A percentile compares a stretch with the other conserved stretches of the same genome.
Conservation (phyloP, 2,888 invertebrate species). For the Acrobasis suavella region DNA sequence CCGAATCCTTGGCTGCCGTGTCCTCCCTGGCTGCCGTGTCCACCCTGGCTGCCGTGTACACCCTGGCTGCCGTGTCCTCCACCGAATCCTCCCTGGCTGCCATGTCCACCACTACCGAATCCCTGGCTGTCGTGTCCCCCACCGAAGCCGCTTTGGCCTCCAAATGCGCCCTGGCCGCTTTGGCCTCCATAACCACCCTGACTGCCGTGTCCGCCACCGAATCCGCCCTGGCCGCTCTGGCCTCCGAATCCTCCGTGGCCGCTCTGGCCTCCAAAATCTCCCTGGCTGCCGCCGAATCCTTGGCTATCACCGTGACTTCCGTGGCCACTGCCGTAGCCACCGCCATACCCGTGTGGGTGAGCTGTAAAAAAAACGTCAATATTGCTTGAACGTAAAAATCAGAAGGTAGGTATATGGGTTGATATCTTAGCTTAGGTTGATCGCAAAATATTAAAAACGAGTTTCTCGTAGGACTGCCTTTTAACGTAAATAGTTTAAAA, state of each 20-base stretch:
- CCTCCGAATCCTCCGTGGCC: slow-evolving; percentile 17
- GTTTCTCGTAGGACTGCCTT: too few species aligned
- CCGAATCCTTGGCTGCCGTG: neutral
- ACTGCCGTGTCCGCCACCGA: slow-evolving; percentile 27
- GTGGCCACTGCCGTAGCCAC: slow-evolving; percentile 15
- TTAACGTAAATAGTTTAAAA: too few species aligned
- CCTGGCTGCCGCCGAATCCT: slow-evolving; percentile 24
- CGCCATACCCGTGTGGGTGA: neutral
- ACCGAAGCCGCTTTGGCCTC: slow-evolving; percentile 14
- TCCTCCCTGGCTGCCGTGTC: slow-evolving; percentile 22
- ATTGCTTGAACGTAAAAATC: too few species aligned
- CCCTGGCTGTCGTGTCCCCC: slow-evolving; percentile 23
- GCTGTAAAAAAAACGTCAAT: neutral
- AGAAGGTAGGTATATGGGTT: too few species aligned
- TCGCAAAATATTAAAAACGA: too few species aligned
- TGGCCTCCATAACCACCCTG: slow-evolving; percentile 19
- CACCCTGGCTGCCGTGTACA: neutral
- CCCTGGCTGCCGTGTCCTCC: neutral
- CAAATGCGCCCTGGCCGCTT: neutral
- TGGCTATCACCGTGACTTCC: slow-evolving; percentile 27
- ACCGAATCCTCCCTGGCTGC: slow-evolving; percentile 27
- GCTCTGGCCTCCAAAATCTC: slow-evolving; percentile 22
- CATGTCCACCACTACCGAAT: neutral
- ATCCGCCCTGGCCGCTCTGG: slow-evolving; percentile 3
- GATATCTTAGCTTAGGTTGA: too few species aligned